Base-by-base conservation (phyloP, 2,113 vertebrate species). In the Anoplopoma fimbria region DNA sequence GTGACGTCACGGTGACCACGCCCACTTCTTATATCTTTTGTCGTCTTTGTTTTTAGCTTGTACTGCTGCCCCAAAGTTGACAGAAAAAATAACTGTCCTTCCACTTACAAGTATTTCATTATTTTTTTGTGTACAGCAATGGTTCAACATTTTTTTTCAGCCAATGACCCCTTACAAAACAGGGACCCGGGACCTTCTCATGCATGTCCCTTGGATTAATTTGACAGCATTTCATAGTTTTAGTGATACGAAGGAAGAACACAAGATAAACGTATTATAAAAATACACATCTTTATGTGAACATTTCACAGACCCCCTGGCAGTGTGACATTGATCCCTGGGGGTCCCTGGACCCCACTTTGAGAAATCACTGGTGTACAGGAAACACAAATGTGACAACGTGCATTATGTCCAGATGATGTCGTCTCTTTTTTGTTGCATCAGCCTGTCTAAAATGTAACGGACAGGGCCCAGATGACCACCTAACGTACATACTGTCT, bases 341-440 rank as follows among this genome's bases (percentile, higher is more conserved):
- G 38, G 38, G 38, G 9, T 40, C 38, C 38, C 45, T 7, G 14
- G 42, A 51, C 47, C 7, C 19, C 21, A 51, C 47, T 51, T 51
- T 51, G 7, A 51, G 47, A 27, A 13, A 27, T 17, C 13, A 1
- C 55, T 33, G 21, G 13, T 19, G 42, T 19, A 21, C n/a, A 25
- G n/a, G 21, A 25, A 38, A 62, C 33, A 42, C 15, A 45, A 47
- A 77, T 25, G 25, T 53, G 58, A 60, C 17, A 31, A 40, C n/a
- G 42, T 45, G 61, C 8, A 9, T n/a, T 1, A 38, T 62, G 53
- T 31, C 58, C 63, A 69, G 21, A 65, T n/a, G 10, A 40, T 29
- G 7, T 53, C 63, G 69, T 38, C 62, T 62, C 19, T 51, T 31
- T n/a, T 23, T 40, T n/a, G 72, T 81, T 19, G 51, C 17, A 33